Evolutionary conservation across 1,140 invertebrate genomes (phyloP), one percentile per base, ranked within the genome.

Genomic region (Ceratosolen fusciceps): DNA sequence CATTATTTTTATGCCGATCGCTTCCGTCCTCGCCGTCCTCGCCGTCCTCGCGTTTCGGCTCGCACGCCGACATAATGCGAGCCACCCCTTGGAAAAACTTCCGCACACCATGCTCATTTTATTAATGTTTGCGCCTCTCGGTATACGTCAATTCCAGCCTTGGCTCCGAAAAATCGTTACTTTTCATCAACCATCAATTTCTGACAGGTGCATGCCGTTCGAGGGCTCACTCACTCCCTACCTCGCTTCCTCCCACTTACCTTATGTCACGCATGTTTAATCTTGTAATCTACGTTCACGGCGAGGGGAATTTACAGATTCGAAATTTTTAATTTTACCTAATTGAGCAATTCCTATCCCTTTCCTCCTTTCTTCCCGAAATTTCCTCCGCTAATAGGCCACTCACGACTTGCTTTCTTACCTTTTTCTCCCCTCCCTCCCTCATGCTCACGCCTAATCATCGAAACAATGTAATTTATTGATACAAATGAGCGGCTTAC

Each of bases 1-100:
- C 79, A 82, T 81, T 84, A 84, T 80, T 83, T 85, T 84, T 84
- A 82, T 77, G 84, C 39, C 78, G 65, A 56, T 83, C 81, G 81
- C 81, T 86, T 84, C 85, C 84, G 85, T 79, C 79, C 10, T 56
- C 26, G 82, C 74, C 77, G 43, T 56, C 84, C 84, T 79, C 79
- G 21, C 43, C 26, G 82, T 76, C 77, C 29, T 56, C 12, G 77
- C 62, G 54, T 47, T 37, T 65, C 47, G 65, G 26, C 54, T 49
- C 60, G 60, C 31, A 37, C 60, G 31, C 60, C n/a, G n/a, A 65
- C 60, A 37, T 65, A 65, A 65, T 65, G n/a, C 10, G 37, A 37
- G 34, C 31, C 19, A 62, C 76, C 52, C 49, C 49, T 37, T 16
- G 34, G 34, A 58, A 74, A 58, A 8, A 74, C 24, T 9, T n/a